These are phyloP conservation scores for Labia minor DNA, from an alignment of 2,888 invertebrate species.

Conservation along the genomic window DNA sequence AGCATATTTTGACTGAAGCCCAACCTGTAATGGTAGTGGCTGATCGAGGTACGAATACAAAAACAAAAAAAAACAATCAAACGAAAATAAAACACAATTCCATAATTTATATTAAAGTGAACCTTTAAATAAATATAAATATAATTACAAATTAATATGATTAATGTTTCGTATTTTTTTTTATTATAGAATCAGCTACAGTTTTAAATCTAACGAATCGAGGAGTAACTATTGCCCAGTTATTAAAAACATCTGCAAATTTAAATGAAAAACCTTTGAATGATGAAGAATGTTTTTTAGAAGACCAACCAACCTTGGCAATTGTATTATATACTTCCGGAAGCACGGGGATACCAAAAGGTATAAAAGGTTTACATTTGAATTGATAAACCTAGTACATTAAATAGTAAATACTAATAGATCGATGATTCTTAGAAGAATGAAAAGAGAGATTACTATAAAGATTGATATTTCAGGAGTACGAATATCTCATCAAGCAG, in stretches of 20 bases:
- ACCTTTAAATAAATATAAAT: too few species aligned
- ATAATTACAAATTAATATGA: not conserved
- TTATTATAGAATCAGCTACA: not conserved
- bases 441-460: too few species aligned
- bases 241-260: constrained; percentile 39
- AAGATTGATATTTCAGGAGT: constrained; percentile 51
- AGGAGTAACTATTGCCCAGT: not conserved
- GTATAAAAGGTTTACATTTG: too few species aligned
- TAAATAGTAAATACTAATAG: too few species aligned
- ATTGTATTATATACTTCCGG: constrained; percentile 78
- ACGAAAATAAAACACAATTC: too few species aligned
- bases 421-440: too few species aligned
- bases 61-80: too few species aligned
- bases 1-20: constrained; percentile 65
- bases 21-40: constrained; percentile 57
- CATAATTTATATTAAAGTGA: too few species aligned
- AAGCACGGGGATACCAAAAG: constrained; percentile 82
- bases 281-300: constrained; percentile 34
- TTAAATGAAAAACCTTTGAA: constrained; percentile 37
- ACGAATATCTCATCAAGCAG: constrained; percentile 60
- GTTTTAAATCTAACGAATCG: not conserved
- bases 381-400: too few species aligned
- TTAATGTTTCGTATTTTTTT: too few species aligned
- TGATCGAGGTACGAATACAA: constrained; percentile 43
- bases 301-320: constrained; percentile 40